Evolutionary conservation across 2,888 invertebrate species (phyloP).

Genomic region (Mesorhabditis belari): DNA sequence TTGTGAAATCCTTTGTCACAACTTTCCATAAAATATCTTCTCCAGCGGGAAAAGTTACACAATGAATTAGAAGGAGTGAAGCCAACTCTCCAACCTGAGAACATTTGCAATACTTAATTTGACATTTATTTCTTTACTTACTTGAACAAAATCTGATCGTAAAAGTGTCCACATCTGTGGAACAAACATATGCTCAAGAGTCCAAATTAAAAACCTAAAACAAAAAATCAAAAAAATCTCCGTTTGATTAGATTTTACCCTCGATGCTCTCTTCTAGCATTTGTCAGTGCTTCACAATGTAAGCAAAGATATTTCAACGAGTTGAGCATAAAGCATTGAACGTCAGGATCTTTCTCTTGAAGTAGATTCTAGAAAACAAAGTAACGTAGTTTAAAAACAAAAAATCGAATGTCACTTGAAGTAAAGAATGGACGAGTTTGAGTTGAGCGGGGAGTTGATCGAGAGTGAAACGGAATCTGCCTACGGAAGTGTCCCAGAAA

Average conservation of each 20-base stretch:
- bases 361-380: constrained; percentile 54
- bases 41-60: constrained; percentile 84
- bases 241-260: too few relatives aligned
- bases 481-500: constrained; percentile 86
- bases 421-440: constrained; percentile 82
- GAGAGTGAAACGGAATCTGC: constrained; percentile 81
- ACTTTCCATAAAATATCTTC: constrained; percentile 90
- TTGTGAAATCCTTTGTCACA: constrained; percentile 88
- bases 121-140: not conserved
- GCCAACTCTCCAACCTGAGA: constrained; percentile 80
- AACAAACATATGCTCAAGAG: constrained; percentile 75
- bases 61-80: constrained; percentile 86
- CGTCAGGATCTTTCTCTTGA: constrained; percentile 71
- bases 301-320: constrained; percentile 82
- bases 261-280: constrained; percentile 74
- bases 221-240: too few relatives aligned
- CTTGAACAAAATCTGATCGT: constrained; percentile 46
- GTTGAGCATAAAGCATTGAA: constrained; percentile 82
- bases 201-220: constrained; percentile 50
- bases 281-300: constrained; percentile 83
- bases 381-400: not conserved
- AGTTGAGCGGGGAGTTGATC: constrained; percentile 83
- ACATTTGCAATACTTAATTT: constrained; percentile 57
- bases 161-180: constrained; percentile 67
- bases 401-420: constrained; percentile 66